These are phyloP conservation scores for Drosophila anceps DNA, from an alignment of 2,888 invertebrate species.

Conservation along the genomic window DNA sequence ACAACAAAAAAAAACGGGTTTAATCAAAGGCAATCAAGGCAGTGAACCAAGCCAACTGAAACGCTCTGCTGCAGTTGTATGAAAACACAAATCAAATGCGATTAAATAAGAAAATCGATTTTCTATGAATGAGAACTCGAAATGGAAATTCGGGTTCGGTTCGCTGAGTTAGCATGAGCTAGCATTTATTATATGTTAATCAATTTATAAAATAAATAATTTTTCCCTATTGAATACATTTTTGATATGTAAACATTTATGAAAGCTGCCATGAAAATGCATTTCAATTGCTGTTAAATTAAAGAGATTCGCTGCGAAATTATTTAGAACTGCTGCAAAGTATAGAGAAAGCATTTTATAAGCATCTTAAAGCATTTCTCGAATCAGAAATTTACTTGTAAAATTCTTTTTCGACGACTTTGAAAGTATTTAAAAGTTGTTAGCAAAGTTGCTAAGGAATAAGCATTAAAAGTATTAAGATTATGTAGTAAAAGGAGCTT, in stretches of 20 bases:
- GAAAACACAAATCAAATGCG: conserved; percentile 14
- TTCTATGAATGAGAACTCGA: not conserved
- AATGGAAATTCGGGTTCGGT: conserved; percentile 3
- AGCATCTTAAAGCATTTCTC: no score
- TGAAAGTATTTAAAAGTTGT: no score
- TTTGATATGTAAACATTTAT: not conserved
- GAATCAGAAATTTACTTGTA: no score
- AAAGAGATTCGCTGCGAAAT: not conserved
- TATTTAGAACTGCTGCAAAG: not conserved
- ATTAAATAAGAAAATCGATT: conserved; percentile 16
- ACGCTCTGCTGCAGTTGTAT: not conserved
- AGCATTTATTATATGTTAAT: not conserved
- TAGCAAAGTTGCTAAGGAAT: no score
- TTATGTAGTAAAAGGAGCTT: no score
- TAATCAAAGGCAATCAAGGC: conserved; percentile 26
- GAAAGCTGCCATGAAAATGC: not conserved
- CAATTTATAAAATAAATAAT: not conserved
- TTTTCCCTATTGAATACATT: not conserved
- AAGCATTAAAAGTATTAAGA: no score
- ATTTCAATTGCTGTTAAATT: no score
- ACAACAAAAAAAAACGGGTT: conserved; percentile 14
- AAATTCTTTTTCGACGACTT: no score
- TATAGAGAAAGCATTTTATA: no score
- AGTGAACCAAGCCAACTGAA: not conserved
- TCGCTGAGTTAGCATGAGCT: not conserved